These are phyloP conservation scores for Bagarius yarrelli DNA, from an alignment of 2,113 vertebrate species.

Conservation along the genomic window DNA sequence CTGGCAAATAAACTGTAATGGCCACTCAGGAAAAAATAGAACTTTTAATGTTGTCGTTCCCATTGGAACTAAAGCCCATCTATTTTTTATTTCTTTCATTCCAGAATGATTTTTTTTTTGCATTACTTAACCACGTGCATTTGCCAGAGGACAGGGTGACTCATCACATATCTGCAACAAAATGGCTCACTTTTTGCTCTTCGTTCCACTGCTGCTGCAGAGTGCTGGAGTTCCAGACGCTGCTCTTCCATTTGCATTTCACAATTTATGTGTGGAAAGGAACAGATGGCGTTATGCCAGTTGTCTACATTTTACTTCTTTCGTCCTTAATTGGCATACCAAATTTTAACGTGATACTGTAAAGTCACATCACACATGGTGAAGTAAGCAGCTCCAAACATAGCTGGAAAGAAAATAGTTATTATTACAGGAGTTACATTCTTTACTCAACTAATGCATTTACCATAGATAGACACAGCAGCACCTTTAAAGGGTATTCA, in stretches of 20 bases:
- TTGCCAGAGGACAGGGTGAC: constrained; percentile 48
- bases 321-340: constrained; percentile 25
- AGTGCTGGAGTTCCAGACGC: constrained; percentile 4
- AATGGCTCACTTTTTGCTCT: constrained; percentile 46
- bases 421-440: constrained; percentile 17
- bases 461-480: not conserved
- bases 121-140: constrained; percentile 48
- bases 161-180: constrained; percentile 46
- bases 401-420: constrained; percentile 1
- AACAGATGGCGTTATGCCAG: constrained; percentile 47
- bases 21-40: not conserved
- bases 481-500: not conserved
- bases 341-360: constrained; percentile 28
- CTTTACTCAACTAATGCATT: not conserved
- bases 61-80: constrained; percentile 39
- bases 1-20: constrained; percentile 26
- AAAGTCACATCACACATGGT: constrained; percentile 37
- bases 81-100: constrained; percentile 22
- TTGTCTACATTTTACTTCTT: constrained; percentile 38
- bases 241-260: constrained; percentile 42
- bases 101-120: constrained; percentile 36
- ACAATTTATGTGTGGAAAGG: constrained; percentile 31
- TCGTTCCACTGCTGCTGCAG: constrained; percentile 33
- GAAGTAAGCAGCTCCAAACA: constrained; percentile 16
- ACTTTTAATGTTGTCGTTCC: constrained; percentile 39